A percentile compares a stretch with the other conserved stretches of the same genome.
phyloP scores from a whole-genome alignment of 2,888 invertebrate genomes.

The Lordiphosa fenestrarum region DNA sequence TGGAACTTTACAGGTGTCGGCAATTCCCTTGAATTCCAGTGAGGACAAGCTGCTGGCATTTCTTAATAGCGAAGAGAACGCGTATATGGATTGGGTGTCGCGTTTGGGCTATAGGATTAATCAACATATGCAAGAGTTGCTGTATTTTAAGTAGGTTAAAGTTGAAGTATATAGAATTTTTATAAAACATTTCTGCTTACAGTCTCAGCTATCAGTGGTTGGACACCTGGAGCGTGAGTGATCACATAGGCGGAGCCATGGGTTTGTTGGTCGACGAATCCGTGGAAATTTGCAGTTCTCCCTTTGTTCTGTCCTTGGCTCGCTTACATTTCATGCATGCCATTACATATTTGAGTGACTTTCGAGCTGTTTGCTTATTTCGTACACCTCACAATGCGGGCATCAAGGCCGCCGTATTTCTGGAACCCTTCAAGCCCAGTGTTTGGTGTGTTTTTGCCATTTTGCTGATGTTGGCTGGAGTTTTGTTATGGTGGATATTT shows the following conservation, averaged over 20 bases:
- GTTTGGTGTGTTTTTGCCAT: constrained; percentile 82
- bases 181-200: not conserved
- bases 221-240: constrained; percentile 64
- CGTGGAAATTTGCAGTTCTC: constrained; percentile 58
- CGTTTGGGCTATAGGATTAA: constrained; percentile 64
- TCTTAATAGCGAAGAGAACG: constrained; percentile 50
- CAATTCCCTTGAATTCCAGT: constrained; percentile 49
- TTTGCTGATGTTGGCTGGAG: constrained; percentile 74
- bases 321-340: constrained; percentile 52
- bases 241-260: constrained; percentile 68
- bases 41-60: constrained; percentile 45
- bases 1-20: constrained; percentile 44
- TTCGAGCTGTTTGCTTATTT: constrained; percentile 82
- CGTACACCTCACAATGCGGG: constrained; percentile 82
- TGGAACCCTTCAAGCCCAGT: constrained; percentile 82
- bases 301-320: constrained; percentile 42
- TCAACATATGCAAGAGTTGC: constrained; percentile 55
- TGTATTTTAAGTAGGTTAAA: constrained; percentile 66
- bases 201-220: constrained; percentile 53
- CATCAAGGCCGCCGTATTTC: constrained; percentile 82
- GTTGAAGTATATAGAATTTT: no score
- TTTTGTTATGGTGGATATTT: constrained; percentile 77
- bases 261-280: constrained; percentile 62
- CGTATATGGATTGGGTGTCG: constrained; percentile 61
- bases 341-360: constrained; percentile 50